These are phyloP conservation scores for Serinus canaria DNA, from an alignment of 2,113 vertebrate species.

Conservation along the genomic window DNA sequence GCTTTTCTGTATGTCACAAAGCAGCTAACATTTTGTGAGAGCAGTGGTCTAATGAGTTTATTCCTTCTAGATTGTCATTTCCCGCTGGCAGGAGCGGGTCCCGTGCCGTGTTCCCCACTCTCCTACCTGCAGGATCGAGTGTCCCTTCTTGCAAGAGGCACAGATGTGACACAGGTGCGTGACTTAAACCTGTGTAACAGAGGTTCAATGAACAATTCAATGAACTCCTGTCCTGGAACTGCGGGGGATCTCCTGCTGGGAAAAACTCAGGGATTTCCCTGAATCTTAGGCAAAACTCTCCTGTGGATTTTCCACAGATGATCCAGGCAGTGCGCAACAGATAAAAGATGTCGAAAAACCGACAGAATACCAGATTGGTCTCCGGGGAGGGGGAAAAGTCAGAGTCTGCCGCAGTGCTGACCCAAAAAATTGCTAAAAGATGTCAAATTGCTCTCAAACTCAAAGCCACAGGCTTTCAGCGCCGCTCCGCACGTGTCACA, in stretches of 20 bases:
- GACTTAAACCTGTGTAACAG: background rate
- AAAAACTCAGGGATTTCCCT: background rate
- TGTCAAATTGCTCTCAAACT: background rate
- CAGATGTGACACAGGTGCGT: background rate
- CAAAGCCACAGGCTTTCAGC: background rate
- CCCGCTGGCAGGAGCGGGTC: background rate
- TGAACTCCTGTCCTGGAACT: background rate
- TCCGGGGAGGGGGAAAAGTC: background rate
- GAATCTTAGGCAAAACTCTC: background rate
- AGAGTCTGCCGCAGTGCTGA: background rate
- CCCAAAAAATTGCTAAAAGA: background rate
- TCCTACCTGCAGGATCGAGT: background rate
- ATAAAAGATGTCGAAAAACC: slow-evolving; percentile 22
- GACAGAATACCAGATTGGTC: background rate
- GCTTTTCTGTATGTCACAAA: background rate
- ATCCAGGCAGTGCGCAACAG: background rate
- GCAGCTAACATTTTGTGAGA: background rate
- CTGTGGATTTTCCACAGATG: background rate
- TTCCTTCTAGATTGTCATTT: background rate
- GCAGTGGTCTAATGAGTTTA: background rate
- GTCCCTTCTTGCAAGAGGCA: background rate
- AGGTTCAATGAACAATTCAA: background rate
- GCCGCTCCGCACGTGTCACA: background rate
- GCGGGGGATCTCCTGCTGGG: background rate
- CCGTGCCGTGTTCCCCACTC: background rate